Evolutionary conservation across 2,797 vertebrate species (phyloP).

Genomic region (Phataginus tetradactyla): DNA sequence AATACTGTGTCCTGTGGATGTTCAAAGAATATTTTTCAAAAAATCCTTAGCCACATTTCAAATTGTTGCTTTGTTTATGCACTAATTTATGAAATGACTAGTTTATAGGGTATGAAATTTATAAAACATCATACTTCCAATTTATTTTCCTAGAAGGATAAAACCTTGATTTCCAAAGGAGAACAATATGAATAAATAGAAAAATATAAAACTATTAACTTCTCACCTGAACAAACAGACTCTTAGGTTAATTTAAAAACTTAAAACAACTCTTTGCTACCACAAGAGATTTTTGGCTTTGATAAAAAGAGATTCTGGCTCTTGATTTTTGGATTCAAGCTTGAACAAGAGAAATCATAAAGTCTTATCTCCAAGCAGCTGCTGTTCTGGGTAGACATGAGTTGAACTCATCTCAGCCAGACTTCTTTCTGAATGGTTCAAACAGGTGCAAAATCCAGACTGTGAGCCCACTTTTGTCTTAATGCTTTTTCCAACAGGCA

Average conservation of each 20-base stretch:
- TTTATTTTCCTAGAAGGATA: background rate
- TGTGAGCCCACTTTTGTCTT: background rate
- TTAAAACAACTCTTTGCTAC: conserved; percentile 59
- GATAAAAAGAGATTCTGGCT: conserved; percentile 11
- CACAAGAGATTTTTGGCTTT: conserved; percentile 55
- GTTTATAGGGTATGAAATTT: background rate
- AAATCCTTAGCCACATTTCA: background rate
- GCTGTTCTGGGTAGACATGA: conserved; percentile 68
- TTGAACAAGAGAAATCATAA: conserved; percentile 42
- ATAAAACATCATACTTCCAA: background rate
- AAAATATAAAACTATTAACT: background rate
- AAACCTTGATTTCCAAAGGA: background rate
- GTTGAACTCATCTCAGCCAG: conserved; percentile 61
- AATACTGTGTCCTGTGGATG: background rate
- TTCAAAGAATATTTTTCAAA: background rate
- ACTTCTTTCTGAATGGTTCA: background rate
- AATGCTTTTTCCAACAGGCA: background rate
- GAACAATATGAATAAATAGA: background rate
- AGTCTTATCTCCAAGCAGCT: conserved; percentile 39
- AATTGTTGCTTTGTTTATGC: background rate
- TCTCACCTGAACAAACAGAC: conserved; percentile 16
- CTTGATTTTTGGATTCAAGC: conserved; percentile 58
- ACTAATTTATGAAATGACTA: background rate
- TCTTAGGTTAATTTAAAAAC: conserved; percentile 69
- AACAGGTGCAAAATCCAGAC: conserved; percentile 42